These are phyloP conservation scores for Romanogobio albipinnatus DNA, from an alignment of 2,113 vertebrate species.

Conservation along the genomic window DNA sequence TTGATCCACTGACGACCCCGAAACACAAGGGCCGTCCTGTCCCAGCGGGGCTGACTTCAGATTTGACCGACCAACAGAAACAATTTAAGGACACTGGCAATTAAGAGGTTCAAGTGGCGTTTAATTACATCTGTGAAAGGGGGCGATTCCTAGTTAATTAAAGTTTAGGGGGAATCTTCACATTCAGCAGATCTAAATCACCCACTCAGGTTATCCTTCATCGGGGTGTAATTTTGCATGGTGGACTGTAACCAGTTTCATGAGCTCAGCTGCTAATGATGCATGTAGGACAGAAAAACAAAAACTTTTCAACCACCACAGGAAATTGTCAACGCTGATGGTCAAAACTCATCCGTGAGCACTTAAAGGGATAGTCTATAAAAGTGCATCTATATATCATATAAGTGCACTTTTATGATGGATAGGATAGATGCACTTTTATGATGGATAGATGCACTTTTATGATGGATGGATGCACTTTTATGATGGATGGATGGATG, in stretches of 20 bases:
- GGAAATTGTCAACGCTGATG: not conserved
- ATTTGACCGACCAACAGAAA: slow-evolving; percentile 47
- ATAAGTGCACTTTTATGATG: no score
- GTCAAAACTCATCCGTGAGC: not conserved
- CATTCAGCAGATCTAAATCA: slow-evolving; percentile 62
- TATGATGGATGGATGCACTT: no score
- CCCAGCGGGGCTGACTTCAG: slow-evolving; percentile 41
- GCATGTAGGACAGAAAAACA: slow-evolving; percentile 47
- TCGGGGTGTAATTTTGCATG: slow-evolving; percentile 54
- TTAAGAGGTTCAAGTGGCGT: slow-evolving; percentile 62
- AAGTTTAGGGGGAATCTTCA: slow-evolving; percentile 59
- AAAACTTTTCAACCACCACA: not conserved
- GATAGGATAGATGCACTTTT: no score
- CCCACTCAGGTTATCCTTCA: not conserved
- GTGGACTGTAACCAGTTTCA: slow-evolving; percentile 57
- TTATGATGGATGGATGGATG: no score
- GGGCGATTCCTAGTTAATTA: slow-evolving; percentile 60
- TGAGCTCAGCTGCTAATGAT: slow-evolving; percentile 48
- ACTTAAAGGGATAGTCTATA: no score
- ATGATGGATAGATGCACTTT: no score
- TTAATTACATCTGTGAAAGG: slow-evolving; percentile 62
- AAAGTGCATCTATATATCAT: no score
- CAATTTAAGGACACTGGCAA: slow-evolving; percentile 53
- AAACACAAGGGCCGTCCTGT: slow-evolving; percentile 23
- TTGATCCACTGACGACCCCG: not conserved